Conservation (phyloP, 2,888 invertebrate species). For the Agonopterix alstromeriana region DNA sequence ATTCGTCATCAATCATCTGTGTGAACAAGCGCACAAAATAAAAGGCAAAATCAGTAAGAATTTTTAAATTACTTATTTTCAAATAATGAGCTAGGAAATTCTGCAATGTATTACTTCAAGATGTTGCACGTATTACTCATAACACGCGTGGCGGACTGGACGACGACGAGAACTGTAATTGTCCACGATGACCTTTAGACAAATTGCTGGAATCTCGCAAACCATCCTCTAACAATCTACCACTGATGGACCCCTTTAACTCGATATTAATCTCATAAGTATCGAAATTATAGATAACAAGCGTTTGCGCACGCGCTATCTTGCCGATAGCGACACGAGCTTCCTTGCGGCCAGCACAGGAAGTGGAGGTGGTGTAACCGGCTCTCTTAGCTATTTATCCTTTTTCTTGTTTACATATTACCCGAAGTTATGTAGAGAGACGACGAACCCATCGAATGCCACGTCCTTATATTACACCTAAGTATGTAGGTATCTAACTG, state of each 20-base stretch:
- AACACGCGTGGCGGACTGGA: slow-evolving; percentile 12
- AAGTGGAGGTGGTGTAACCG: slow-evolving; percentile 43
- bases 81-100: slow-evolving; percentile 16
- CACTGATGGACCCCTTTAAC: slow-evolving; percentile 28
- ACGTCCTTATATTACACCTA: not conserved
- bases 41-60: not conserved
- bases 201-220: slow-evolving; percentile 27
- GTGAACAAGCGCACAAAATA: slow-evolving; percentile 2
- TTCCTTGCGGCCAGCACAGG: slow-evolving; percentile 36
- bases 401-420: slow-evolving; percentile 40
- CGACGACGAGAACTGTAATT: slow-evolving; percentile 22
- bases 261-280: slow-evolving; percentile 31
- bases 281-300: slow-evolving; percentile 36
- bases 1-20: slow-evolving; percentile 4
- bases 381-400: slow-evolving; percentile 41
- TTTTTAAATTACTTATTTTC: slow-evolving; percentile 9
- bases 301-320: slow-evolving; percentile 33
- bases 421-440: not conserved
- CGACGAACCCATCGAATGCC: not conserved
- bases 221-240: slow-evolving; percentile 22
- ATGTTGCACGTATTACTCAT: slow-evolving; percentile 22
- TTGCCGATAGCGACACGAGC: slow-evolving; percentile 33
- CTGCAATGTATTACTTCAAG: slow-evolving; percentile 19
- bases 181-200: slow-evolving; percentile 31
- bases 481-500: slow-evolving; percentile 9